These are phyloP conservation scores for Lasaia peninsularis DNA, from an alignment of 1,140 invertebrate species.

Conservation along the genomic window DNA sequence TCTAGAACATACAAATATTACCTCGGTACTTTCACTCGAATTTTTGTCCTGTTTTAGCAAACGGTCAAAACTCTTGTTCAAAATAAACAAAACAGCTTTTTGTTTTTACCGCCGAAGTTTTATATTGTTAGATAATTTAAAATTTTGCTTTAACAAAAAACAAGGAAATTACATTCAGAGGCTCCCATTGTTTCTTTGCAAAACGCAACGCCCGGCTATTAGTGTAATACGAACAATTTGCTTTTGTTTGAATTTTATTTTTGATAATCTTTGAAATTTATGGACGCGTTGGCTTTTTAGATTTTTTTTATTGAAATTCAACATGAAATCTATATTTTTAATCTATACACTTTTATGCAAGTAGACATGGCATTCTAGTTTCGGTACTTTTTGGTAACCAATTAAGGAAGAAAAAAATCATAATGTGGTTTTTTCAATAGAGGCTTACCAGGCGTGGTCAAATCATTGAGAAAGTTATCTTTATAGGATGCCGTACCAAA, in stretches of 20 bases:
- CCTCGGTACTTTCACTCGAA: neutral
- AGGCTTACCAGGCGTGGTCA: no score
- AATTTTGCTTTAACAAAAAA: constrained; percentile 31
- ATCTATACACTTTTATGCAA: no score
- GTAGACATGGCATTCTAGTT: no score
- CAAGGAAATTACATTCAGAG: constrained; percentile 28
- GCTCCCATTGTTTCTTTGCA: constrained; percentile 28
- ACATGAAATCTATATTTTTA: neutral
- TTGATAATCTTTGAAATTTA: constrained; percentile 21
- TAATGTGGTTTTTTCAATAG: no score
- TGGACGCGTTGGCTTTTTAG: neutral
- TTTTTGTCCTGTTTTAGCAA: no score
- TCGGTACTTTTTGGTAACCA: no score
- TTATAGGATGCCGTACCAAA: no score
- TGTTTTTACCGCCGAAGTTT: constrained; percentile 35
- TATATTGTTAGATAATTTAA: constrained; percentile 28
- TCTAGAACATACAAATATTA: constrained; percentile 6
- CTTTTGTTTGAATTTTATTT: constrained; percentile 15
- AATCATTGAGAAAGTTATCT: no score
- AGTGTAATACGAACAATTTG: constrained; percentile 17
- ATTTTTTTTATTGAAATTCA: neutral
- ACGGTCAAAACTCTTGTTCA: constrained; percentile 37
- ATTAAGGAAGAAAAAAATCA: no score
- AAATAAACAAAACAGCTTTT: constrained; percentile 58
- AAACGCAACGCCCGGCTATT: constrained; percentile 23